phyloP scores from a whole-genome alignment of 2,888 invertebrate species.

The Mesoligia furuncula region DNA sequence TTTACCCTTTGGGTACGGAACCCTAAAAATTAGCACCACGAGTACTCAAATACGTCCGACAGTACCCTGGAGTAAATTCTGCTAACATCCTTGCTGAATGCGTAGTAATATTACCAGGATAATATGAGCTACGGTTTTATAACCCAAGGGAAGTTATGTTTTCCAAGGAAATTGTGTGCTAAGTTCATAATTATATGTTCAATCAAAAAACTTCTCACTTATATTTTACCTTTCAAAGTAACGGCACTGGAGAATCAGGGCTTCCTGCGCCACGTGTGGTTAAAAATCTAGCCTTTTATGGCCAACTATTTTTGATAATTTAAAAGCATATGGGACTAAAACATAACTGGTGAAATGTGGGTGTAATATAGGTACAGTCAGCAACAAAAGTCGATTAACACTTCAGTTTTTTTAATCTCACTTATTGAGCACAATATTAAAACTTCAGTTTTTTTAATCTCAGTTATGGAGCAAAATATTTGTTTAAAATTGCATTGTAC shows the following conservation, averaged over 20 bases:
- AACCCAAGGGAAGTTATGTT: neutral
- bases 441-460: no score
- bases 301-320: neutral
- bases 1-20: no score
- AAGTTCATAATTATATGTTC: neutral
- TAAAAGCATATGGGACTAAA: no score
- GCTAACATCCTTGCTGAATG: neutral
- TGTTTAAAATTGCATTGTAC: no score
- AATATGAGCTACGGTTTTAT: slow-evolving; percentile 1
- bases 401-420: no score
- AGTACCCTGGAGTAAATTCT: neutral
- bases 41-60: no score
- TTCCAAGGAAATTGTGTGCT: neutral
- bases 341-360: no score
- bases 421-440: no score
- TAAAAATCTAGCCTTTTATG: neutral
- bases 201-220: neutral
- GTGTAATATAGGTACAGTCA: no score
- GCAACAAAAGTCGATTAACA: no score
- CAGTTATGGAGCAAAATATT: no score
- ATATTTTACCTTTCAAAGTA: neutral
- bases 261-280: neutral
- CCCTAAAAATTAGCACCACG: neutral
- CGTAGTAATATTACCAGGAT: neutral
- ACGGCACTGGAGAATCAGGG: neutral